These are phyloP conservation scores for Plodia interpunctella DNA, from an alignment of 1,140 invertebrate species.

Conservation along the genomic window DNA sequence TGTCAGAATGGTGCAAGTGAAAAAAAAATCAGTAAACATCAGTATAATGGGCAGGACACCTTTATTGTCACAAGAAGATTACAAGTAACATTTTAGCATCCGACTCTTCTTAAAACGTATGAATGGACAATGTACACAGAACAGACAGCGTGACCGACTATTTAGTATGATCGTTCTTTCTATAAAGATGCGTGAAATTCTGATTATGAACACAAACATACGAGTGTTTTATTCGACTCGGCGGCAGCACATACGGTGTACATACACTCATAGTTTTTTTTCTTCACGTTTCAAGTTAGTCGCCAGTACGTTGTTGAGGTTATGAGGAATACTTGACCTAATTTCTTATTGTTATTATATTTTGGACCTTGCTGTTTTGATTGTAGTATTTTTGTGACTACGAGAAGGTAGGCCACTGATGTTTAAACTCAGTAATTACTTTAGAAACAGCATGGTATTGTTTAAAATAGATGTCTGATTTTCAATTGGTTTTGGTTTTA, in stretches of 20 bases:
- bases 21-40: constrained; percentile 1
- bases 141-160: constrained; percentile 60
- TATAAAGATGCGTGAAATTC: constrained; percentile 66
- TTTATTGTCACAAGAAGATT: not conserved
- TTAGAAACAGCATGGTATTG: too few species aligned
- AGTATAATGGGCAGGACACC: not conserved
- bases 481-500: too few species aligned
- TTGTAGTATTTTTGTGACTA: too few species aligned
- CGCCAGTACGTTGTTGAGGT: too few species aligned
- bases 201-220: constrained; percentile 64
- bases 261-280: too few species aligned
- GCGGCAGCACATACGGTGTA: not conserved
- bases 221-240: constrained; percentile 27
- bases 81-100: not conserved
- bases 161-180: constrained; percentile 61
- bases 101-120: constrained; percentile 11
- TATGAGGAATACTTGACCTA: too few species aligned
- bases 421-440: too few species aligned
- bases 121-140: constrained; percentile 47
- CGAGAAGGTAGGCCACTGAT: too few species aligned
- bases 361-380: too few species aligned
- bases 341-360: too few species aligned
- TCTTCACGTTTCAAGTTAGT: too few species aligned
- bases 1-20: not conserved
- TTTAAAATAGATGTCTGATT: too few species aligned